These are phyloP conservation scores for Bufo bufo DNA, from an alignment of 2,113 vertebrate species.

Conservation along the genomic window DNA sequence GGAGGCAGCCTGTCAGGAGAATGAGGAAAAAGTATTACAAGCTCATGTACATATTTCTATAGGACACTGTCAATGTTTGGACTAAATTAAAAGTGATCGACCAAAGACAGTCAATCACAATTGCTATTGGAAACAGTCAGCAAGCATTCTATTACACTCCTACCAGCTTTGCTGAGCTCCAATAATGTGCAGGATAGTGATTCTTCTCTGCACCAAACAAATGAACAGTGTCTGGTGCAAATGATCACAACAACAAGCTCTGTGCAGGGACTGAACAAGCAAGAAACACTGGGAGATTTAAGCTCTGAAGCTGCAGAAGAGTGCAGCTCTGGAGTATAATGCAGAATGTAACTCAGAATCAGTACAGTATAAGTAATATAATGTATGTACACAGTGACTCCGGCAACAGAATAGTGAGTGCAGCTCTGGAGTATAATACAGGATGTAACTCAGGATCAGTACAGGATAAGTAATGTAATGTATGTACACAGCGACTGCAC, in stretches of 20 bases:
- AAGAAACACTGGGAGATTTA: neutral
- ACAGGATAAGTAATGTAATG: conserved; percentile 2
- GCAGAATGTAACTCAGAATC: neutral
- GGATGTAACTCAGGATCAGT: conserved; percentile 7
- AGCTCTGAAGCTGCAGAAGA: neutral
- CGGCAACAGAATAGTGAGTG: neutral
- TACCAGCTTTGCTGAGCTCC: too few relatives aligned
- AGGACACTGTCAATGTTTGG: neutral
- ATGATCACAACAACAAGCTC: neutral
- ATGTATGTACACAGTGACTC: neutral
- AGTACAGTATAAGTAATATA: neutral
- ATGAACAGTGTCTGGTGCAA: neutral
- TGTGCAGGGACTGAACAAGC: neutral
- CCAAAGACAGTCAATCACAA: neutral
- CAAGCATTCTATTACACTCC: neutral
- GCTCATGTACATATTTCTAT: neutral
- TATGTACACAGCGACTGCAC: neutral
- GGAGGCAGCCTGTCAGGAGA: conserved; percentile 62
- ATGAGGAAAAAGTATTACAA: neutral
- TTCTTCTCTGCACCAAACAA: too few relatives aligned
- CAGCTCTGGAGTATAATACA: neutral
- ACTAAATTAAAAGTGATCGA: neutral
- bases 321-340: neutral
- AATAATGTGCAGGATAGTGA: too few relatives aligned
- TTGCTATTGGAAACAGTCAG: neutral